Evolutionary conservation across 2,888 invertebrate species (phyloP).

Genomic region (Stomorhina lunata): DNA sequence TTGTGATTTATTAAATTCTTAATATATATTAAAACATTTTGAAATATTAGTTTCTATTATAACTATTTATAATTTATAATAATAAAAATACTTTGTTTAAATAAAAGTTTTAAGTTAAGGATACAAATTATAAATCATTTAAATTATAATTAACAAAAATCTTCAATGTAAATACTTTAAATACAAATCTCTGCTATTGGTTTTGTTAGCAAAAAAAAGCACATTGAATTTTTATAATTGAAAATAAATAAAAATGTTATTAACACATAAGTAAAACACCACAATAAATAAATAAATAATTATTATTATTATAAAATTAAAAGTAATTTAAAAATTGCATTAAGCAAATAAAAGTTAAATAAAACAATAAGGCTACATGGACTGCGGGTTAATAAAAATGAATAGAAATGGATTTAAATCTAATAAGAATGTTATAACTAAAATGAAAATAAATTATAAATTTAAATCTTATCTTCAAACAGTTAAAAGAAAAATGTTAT

Average conservation of each 20-base stretch:
- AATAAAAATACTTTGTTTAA: conserved; percentile 11
- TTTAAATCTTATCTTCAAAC: too few species aligned
- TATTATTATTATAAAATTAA: too few species aligned
- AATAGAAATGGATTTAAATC: background rate
- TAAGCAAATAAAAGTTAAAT: conserved; percentile 25
- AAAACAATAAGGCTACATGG: conserved; percentile 9
- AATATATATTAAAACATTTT: background rate
- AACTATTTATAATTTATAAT: background rate
- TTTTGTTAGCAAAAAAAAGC: conserved; percentile 38
- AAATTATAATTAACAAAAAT: background rate
- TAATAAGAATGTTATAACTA: conserved; percentile 26
- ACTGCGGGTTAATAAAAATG: conserved; percentile 23
- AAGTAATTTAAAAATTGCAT: conserved; percentile 21
- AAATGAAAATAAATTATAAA: conserved; percentile 15
- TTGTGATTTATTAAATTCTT: conserved; percentile 38
- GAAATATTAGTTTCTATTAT: background rate
- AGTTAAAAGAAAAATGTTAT: too few species aligned
- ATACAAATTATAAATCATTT: background rate
- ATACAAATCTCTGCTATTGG: background rate
- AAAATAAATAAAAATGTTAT: conserved; percentile 37
- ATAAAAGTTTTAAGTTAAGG: background rate
- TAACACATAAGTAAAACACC: conserved; percentile 27
- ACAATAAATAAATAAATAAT: conserved; percentile 22
- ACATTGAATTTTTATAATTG: conserved; percentile 37
- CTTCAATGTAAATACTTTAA: conserved; percentile 40